These are phyloP conservation scores for Rambutsinella grinnellia DNA, from an alignment of 2,888 invertebrate species.

Conservation along the genomic window DNA sequence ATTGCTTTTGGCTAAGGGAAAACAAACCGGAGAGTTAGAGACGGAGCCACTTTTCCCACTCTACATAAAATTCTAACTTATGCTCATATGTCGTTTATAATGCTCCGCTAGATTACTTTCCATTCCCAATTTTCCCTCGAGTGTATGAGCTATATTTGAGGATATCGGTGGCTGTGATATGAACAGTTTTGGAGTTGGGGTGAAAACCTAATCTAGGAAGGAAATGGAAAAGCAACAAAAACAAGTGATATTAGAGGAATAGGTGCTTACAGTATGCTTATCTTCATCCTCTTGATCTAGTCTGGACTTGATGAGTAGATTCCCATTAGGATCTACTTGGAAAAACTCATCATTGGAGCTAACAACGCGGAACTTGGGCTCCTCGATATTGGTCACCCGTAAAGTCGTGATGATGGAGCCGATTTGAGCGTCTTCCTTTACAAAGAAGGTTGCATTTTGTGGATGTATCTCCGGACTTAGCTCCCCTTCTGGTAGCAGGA, in stretches of 20 bases:
- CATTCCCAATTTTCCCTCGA: no score
- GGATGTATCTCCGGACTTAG: conserved; percentile 64
- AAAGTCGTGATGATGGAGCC: conserved; percentile 70
- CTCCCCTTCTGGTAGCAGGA: conserved; percentile 62
- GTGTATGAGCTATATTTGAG: no score
- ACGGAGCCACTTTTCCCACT: no score
- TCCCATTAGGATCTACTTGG: conserved; percentile 65
- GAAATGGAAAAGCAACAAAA: conserved; percentile 2
- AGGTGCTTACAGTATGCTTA: conserved; percentile 64
- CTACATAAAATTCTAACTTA: no score
- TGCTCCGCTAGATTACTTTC: no score
- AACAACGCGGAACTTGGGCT: conserved; percentile 70
- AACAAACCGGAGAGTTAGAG: neutral
- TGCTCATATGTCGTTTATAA: no score
- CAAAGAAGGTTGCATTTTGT: conserved; percentile 65
- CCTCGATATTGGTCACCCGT: conserved; percentile 70
- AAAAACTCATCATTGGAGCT: conserved; percentile 67
- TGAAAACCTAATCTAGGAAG: neutral
- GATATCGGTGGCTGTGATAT: no score
- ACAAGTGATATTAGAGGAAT: neutral
- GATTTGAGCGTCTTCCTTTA: conserved; percentile 69
- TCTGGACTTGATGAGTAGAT: conserved; percentile 63
- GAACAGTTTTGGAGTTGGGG: no score
- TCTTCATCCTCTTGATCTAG: conserved; percentile 66
- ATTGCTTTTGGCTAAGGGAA: conserved; percentile 13